phyloP scores from a whole-genome alignment of 2,797 vertebrate genomes.

The Chrysocyon brachyurus region DNA sequence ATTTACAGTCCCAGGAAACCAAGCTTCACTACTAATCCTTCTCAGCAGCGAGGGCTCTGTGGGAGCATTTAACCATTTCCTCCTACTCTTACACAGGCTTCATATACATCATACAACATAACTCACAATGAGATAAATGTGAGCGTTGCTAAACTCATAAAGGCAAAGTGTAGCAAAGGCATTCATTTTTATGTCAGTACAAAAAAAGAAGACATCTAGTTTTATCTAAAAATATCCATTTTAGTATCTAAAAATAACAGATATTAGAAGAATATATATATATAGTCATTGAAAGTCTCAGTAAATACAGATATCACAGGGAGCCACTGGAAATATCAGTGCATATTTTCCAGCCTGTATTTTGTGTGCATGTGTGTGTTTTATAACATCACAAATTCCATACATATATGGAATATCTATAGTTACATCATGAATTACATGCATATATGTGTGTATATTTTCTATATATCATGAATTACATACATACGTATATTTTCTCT shows the following conservation, averaged over 20 bases:
- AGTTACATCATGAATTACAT: not conserved
- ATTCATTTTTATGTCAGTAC: not conserved
- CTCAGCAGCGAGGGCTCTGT: accelerated
- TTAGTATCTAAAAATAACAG: not conserved
- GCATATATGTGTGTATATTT: too few relatives aligned
- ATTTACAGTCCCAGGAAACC: not conserved
- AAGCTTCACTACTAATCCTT: not conserved
- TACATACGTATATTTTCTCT: not conserved
- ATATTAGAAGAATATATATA: not conserved
- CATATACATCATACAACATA: too few relatives aligned
- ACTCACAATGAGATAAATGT: not conserved
- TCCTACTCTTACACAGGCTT: not conserved
- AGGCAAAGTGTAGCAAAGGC: not conserved
- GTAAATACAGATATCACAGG: not conserved
- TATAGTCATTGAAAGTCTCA: not conserved
- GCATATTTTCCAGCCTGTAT: not conserved
- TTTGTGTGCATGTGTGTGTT: not conserved
- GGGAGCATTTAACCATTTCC: not conserved
- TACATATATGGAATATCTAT: not conserved
- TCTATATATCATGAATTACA: not conserved
- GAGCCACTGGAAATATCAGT: not conserved
- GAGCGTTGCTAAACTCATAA: not conserved
- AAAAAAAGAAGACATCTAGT: not conserved
- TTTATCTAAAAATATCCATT: too few relatives aligned
- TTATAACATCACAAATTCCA: not conserved